Percentiles rank a stretch among this genome's conserved stretches.
Evolutionary conservation across 2,888 invertebrate species (phyloP).

Genomic region (Rhamnusium bicolor): DNA sequence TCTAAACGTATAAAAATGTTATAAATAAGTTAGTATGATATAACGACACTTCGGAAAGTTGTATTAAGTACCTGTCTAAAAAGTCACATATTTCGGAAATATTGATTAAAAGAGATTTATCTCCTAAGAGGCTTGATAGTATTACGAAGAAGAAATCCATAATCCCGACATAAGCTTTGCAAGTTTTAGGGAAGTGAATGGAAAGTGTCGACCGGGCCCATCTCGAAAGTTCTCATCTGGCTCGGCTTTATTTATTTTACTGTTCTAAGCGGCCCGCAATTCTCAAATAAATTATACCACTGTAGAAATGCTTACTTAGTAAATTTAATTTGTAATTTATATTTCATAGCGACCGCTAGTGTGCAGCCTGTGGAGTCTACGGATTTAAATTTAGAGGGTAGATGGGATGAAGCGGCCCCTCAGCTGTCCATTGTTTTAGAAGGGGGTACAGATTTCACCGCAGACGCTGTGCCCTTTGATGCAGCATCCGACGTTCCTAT

Average conservation of each 20-base stretch:
- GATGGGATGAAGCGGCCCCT: constrained; percentile 79
- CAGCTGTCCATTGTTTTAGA: constrained; percentile 66
- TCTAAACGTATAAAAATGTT: not conserved
- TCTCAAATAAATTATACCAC: constrained; percentile 40
- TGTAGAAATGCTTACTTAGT: constrained; percentile 40
- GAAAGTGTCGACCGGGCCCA: constrained; percentile 13
- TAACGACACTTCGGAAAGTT: constrained; percentile 5
- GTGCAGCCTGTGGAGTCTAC: constrained; percentile 12
- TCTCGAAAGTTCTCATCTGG: constrained; percentile 5
- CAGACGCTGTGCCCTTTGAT: constrained; percentile 85
- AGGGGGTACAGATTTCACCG: constrained; percentile 74
- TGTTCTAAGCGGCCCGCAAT: constrained; percentile 41
- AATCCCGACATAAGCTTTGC: constrained; percentile 16
- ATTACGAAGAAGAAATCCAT: constrained; percentile 3
- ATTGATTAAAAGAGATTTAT: constrained; percentile 11
- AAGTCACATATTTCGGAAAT: constrained; percentile 14
- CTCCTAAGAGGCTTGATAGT: not conserved
- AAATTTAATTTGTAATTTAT: constrained; percentile 52
- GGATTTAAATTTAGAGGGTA: constrained; percentile 68
- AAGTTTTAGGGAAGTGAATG: constrained; percentile 5
- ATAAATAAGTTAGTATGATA: not conserved
- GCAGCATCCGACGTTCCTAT: constrained; percentile 87
- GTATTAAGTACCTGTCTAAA: not conserved
- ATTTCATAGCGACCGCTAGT: constrained; percentile 40
- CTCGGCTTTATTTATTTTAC: constrained; percentile 44